Evolutionary conservation across 2,888 invertebrate species (phyloP).

Genomic region (Panorpa germanica): DNA sequence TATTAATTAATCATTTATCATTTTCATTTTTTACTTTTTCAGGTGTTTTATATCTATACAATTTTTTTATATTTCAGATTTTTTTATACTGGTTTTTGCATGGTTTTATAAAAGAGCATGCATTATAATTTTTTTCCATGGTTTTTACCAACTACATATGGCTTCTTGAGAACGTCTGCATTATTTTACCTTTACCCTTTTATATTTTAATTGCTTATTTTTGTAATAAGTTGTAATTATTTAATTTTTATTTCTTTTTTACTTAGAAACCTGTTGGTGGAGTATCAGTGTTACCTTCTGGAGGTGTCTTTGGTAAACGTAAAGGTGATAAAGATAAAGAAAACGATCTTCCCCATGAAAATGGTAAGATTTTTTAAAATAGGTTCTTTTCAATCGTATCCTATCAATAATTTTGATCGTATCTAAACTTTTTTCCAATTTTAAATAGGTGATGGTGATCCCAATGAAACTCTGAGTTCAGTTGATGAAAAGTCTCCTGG

Average conservation of each 20-base stretch:
- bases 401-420: not conserved
- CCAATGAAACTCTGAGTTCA: no score
- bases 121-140: conserved; percentile 12
- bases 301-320: conserved; percentile 33
- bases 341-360: conserved; percentile 22
- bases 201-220: conserved; percentile 5
- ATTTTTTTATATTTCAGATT: no score
- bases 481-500: no score
- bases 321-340: conserved; percentile 20
- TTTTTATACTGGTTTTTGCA: no score
- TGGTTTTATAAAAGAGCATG: conserved; percentile 11
- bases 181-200: no score
- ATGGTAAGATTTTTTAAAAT: conserved; percentile 3
- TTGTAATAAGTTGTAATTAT: conserved; percentile 7
- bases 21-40: no score
- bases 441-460: no score
- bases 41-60: no score
- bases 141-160: conserved; percentile 12
- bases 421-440: no score
- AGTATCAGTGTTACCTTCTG: conserved; percentile 62
- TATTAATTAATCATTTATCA: no score
- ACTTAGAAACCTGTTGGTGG: conserved; percentile 69
- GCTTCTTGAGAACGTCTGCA: no score
- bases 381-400: not conserved
- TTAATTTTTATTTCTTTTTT: conserved; percentile 14